Evolutionary conservation across 92 coral and sea anemone species (phyloP).

Genomic region (Parazoanthus atlanticus): DNA sequence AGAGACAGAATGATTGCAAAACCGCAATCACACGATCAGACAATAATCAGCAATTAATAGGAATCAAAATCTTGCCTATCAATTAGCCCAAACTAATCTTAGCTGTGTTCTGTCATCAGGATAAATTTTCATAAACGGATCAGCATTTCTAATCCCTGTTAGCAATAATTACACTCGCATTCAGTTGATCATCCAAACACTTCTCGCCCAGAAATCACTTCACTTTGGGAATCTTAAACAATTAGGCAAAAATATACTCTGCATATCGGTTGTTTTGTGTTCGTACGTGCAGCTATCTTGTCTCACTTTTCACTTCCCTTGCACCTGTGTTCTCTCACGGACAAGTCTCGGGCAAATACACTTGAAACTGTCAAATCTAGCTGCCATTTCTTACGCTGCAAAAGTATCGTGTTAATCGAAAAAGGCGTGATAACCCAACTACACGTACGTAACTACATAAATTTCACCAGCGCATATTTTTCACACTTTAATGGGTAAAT

Average conservation of each 20-base stretch:
- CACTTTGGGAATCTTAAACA: not conserved
- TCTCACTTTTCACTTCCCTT: slow-evolving; percentile 8
- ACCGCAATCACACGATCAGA: slow-evolving; percentile 54
- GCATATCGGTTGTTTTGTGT: not conserved
- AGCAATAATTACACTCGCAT: slow-evolving; percentile 64
- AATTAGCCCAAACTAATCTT: slow-evolving; percentile 69
- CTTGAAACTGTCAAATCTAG: slow-evolving; percentile 23
- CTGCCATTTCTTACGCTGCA: slow-evolving; percentile 26
- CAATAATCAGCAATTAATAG: slow-evolving; percentile 60
- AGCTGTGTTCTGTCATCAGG: slow-evolving; percentile 64
- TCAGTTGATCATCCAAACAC: slow-evolving; percentile 26
- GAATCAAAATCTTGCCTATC: slow-evolving; percentile 63
- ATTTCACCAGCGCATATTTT: slow-evolving; percentile 30
- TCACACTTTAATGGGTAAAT: slow-evolving; percentile 33
- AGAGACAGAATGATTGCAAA: slow-evolving; percentile 21
- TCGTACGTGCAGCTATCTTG: slow-evolving; percentile 43
- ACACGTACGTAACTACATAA: not conserved
- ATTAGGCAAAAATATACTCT: not conserved
- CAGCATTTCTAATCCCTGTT: slow-evolving; percentile 58
- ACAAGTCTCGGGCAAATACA: slow-evolving; percentile 6
- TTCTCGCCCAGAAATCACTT: slow-evolving; percentile 31
- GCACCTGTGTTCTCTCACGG: slow-evolving; percentile 16
- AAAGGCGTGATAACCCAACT: slow-evolving; percentile 35
- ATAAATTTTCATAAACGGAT: slow-evolving; percentile 72
- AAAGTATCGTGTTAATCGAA: slow-evolving; percentile 3